phyloP scores from a whole-genome alignment of 2,888 invertebrate genomes.

The Dryomyza anilis region DNA sequence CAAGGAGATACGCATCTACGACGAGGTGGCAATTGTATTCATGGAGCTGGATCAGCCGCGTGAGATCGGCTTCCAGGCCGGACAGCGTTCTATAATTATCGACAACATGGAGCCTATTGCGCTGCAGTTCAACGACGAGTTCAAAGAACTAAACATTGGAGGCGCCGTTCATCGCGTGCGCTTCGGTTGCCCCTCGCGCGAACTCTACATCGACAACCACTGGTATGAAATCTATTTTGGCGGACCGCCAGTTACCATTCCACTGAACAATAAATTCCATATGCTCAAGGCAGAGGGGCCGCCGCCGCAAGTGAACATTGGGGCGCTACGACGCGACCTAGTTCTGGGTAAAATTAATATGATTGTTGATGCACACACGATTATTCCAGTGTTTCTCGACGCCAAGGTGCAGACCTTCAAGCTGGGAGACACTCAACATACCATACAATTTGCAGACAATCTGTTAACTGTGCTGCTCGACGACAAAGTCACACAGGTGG shows the following conservation, averaged over 20 bases:
- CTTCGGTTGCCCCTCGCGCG: constrained; percentile 90
- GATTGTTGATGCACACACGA: constrained; percentile 79
- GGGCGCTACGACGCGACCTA: constrained; percentile 79
- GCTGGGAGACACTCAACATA: constrained; percentile 73
- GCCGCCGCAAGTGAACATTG: constrained; percentile 91
- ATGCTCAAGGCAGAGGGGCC: constrained; percentile 86
- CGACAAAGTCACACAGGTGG: constrained; percentile 76
- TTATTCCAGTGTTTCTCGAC: constrained; percentile 82
- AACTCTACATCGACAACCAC: constrained; percentile 85
- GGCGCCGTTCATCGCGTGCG: constrained; percentile 78
- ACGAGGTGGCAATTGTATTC: constrained; percentile 82
- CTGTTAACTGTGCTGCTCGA: constrained; percentile 79
- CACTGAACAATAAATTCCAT: constrained; percentile 78
- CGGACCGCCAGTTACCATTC: constrained; percentile 81
- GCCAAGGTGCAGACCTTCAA: constrained; percentile 81
- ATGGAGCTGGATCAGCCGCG: constrained; percentile 85
- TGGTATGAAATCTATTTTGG: constrained; percentile 94
- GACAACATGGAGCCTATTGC: constrained; percentile 76
- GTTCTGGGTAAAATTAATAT: constrained; percentile 84
- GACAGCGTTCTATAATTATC: constrained; percentile 74
- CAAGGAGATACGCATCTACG: constrained; percentile 82
- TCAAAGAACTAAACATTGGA: constrained; percentile 75
- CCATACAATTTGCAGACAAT: constrained; percentile 80
- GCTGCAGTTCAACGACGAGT: constrained; percentile 70
- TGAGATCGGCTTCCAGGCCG: constrained; percentile 84